Percentiles rank a stretch among this genome's conserved stretches.
phyloP scores from a whole-genome alignment of 92 coral and sea anemone genomes.

The Anthopleura xanthogrammica region DNA sequence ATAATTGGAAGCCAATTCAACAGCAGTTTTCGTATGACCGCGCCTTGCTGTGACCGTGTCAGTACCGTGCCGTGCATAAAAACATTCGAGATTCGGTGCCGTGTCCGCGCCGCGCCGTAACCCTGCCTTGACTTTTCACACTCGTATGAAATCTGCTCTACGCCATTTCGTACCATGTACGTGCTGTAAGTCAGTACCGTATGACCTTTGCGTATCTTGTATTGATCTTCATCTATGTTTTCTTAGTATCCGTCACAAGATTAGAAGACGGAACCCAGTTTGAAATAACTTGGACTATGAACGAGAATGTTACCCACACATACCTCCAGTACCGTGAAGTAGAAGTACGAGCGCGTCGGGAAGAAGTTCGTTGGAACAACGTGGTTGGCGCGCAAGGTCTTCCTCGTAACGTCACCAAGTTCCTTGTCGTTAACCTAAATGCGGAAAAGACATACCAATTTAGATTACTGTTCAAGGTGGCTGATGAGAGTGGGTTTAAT shows the following conservation, averaged over 20 bases:
- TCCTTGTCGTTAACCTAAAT: slow-evolving; percentile 39
- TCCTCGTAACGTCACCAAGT: slow-evolving; percentile 2
- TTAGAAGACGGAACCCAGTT: slow-evolving; percentile 41
- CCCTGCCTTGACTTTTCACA: no score
- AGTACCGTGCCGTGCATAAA: no score
- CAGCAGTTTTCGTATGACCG: no score
- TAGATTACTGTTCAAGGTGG: slow-evolving; percentile 37
- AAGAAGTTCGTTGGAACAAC: slow-evolving; percentile 31
- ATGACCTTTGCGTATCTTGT: no score
- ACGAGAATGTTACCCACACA: slow-evolving; percentile 30
- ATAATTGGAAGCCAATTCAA: no score
- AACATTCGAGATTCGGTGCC: no score
- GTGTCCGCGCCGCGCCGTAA: no score
- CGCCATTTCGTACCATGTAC: no score
- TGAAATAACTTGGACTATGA: slow-evolving; percentile 45
- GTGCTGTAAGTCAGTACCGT: no score
- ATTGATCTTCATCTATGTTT: no score
- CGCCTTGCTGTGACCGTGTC: no score
- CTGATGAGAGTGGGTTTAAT: slow-evolving; percentile 23
- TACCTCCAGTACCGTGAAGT: slow-evolving; percentile 40
- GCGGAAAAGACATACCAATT: slow-evolving; percentile 45
- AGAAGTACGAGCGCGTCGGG: slow-evolving; percentile 10
- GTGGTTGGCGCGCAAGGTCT: slow-evolving; percentile 41
- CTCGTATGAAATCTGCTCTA: no score
- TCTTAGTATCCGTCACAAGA: slow-evolving; percentile 15